phyloP scores from a whole-genome alignment of 2,888 invertebrate genomes.

The Onthophagus sagittarius region DNA sequence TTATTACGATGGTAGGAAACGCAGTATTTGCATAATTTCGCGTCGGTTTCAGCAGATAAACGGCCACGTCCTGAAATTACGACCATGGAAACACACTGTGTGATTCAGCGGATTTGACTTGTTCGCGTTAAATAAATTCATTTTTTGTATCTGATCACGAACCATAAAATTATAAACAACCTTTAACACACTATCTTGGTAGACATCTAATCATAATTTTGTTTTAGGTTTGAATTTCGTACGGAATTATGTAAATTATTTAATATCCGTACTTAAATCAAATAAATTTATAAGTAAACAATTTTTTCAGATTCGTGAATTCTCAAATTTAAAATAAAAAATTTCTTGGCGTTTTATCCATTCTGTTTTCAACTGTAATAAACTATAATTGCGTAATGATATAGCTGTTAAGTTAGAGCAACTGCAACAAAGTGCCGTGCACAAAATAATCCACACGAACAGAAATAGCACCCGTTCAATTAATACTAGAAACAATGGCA shows the following conservation, averaged over 20 bases:
- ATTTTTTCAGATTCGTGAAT: background rate
- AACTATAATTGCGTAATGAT: background rate
- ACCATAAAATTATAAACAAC: background rate
- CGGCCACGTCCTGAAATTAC: constrained; percentile 6
- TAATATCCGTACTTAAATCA: background rate
- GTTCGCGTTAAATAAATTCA: background rate
- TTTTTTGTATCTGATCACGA: background rate
- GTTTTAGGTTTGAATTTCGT: background rate
- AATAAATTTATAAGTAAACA: background rate
- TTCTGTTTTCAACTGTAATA: background rate
- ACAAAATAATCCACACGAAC: background rate
- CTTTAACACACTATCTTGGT: background rate
- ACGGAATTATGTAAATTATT: background rate
- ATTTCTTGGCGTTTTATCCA: background rate
- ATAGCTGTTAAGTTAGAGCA: background rate
- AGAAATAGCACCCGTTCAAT: constrained; percentile 8
- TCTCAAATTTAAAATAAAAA: background rate
- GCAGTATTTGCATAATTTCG: constrained; percentile 11
- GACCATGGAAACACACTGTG: background rate
- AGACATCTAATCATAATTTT: background rate
- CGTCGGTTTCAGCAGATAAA: constrained; percentile 7
- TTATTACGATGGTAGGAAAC: constrained; percentile 9
- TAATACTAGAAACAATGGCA: constrained; percentile 6
- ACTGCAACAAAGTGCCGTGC: background rate
- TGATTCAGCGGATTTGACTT: background rate